Percentiles rank a stretch among this genome's conserved stretches.
phyloP scores from a whole-genome alignment of 1,140 invertebrate species.

The Paraescarpia echinospica region DNA sequence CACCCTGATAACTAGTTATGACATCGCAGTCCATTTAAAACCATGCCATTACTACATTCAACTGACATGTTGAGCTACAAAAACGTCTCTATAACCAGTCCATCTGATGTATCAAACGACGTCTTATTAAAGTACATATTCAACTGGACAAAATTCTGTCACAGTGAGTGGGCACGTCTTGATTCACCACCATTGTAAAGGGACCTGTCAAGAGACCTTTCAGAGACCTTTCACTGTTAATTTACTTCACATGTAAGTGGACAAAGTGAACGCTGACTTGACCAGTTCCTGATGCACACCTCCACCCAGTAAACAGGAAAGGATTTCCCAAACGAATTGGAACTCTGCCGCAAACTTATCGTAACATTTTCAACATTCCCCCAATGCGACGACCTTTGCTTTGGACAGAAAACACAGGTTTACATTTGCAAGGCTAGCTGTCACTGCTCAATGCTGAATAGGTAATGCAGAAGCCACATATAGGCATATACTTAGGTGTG shows the following conservation, averaged over 20 bases:
- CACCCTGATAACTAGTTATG: background rate
- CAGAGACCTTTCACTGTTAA: background rate
- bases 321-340: background rate
- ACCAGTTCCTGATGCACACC: background rate
- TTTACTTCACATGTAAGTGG: background rate
- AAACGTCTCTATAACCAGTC: background rate
- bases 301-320: background rate
- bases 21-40: background rate
- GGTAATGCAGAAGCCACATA: too few relatives aligned
- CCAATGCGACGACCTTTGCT: background rate
- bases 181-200: background rate
- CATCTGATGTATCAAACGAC: background rate
- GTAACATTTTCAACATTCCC: too few relatives aligned
- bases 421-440: conserved; percentile 4
- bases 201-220: background rate
- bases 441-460: background rate
- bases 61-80: background rate
- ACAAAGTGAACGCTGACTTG: background rate
- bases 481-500: background rate
- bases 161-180: background rate
- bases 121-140: background rate
- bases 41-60: background rate
- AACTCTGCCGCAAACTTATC: background rate
- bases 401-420: conserved; percentile 5
- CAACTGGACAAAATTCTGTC: background rate